Conservation (phyloP, 2,797 vertebrate species). For the Clarias platycephalus region DNA sequence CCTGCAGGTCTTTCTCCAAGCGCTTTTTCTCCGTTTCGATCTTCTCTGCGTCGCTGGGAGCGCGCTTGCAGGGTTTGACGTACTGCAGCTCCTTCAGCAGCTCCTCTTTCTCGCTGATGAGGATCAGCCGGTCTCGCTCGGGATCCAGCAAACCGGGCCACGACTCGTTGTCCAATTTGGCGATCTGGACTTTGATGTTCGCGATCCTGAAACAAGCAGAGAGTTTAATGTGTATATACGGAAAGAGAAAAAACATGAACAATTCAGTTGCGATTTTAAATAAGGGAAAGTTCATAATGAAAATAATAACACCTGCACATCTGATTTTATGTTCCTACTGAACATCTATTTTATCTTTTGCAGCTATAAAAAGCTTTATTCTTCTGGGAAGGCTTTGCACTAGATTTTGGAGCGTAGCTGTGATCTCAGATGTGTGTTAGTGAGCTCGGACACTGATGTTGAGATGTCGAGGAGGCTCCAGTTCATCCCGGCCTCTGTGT, state of each 20-base stretch:
- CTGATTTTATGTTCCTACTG: background rate
- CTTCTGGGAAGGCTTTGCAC: background rate
- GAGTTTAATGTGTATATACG: too few relatives aligned
- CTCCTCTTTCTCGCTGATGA: slow-evolving; percentile 97
- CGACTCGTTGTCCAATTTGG: slow-evolving; percentile 91
- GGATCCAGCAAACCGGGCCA: slow-evolving; percentile 96
- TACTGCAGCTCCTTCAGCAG: slow-evolving; percentile 95
- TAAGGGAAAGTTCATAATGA: background rate
- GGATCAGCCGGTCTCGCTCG: slow-evolving; percentile 89
- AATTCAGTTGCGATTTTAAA: background rate
- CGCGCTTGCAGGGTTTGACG: slow-evolving; percentile 80
- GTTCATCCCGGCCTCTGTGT: too few relatives aligned
- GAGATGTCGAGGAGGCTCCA: too few relatives aligned
- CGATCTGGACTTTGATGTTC: slow-evolving; percentile 93
- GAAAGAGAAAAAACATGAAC: background rate
- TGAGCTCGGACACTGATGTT: too few relatives aligned
- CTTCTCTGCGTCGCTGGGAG: slow-evolving; percentile 84
- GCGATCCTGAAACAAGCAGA: slow-evolving; percentile 78
- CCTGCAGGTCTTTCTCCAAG: slow-evolving; percentile 90
- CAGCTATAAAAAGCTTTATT: background rate
- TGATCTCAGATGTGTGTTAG: background rate
- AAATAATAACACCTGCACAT: background rate
- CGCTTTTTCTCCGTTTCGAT: slow-evolving; percentile 86
- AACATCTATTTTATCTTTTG: background rate
- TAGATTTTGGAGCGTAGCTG: background rate